Evolutionary conservation across 2,888 invertebrate genomes (phyloP).

Genomic region (Halictus ligatus): DNA sequence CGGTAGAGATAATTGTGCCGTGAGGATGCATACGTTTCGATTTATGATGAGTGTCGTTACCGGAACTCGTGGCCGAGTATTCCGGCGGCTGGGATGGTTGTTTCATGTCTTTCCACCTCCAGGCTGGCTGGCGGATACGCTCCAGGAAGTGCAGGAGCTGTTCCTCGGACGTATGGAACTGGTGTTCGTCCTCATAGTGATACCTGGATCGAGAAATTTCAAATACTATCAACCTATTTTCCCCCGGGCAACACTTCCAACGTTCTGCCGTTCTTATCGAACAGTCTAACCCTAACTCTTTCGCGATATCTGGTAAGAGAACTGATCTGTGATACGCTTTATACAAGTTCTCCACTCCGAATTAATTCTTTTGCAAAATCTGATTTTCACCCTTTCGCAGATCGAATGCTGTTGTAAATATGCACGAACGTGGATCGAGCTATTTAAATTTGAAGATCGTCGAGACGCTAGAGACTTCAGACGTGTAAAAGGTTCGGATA

Average conservation of each 20-base stretch:
- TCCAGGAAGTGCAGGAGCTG: slow-evolving; percentile 92
- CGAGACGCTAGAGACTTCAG: no score
- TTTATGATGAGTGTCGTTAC: slow-evolving; percentile 68
- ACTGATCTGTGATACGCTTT: not conserved
- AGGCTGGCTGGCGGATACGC: slow-evolving; percentile 91
- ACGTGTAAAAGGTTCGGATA: no score
- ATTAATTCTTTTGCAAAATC: no score
- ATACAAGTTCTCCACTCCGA: no score
- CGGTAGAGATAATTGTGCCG: not conserved
- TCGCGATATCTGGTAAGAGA: not conserved
- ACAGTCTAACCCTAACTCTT: not conserved
- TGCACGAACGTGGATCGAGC: no score
- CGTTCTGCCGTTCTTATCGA: not conserved
- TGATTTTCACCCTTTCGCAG: not conserved
- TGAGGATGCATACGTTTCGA: slow-evolving; percentile 50
- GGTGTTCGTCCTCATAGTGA: slow-evolving; percentile 90
- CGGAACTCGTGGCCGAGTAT: slow-evolving; percentile 82
- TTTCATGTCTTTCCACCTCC: slow-evolving; percentile 89
- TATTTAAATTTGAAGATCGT: no score
- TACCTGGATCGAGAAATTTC: slow-evolving; percentile 85
- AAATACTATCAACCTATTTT: not conserved
- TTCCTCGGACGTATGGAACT: slow-evolving; percentile 90
- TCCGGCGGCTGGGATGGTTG: slow-evolving; percentile 90
- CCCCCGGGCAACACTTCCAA: not conserved
- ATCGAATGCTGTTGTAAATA: not conserved